Conservation (phyloP, 2,797 vertebrate genomes). For the Pygocentrus nattereri region DNA sequence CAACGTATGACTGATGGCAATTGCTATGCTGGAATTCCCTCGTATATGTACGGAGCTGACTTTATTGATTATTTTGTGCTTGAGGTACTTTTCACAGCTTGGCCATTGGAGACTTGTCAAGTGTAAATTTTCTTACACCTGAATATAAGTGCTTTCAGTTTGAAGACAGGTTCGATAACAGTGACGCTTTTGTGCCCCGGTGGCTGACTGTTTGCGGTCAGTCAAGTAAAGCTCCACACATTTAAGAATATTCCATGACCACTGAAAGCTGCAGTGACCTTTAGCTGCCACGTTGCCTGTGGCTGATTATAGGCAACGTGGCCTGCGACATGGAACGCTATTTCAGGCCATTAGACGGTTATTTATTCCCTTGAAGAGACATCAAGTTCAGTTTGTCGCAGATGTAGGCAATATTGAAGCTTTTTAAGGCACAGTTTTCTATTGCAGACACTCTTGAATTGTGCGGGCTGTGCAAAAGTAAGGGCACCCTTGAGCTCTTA, state of each 20-base stretch:
- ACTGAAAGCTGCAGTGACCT: neutral
- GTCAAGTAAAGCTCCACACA: neutral
- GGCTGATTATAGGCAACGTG: neutral
- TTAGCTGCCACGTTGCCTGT: neutral
- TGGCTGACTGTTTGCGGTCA: neutral
- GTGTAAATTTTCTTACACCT: conserved; percentile 24
- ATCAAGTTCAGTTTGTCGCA: neutral
- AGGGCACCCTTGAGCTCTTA: too few species aligned
- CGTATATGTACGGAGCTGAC: conserved; percentile 50
- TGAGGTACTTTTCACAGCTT: conserved; percentile 37
- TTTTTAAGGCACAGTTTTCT: neutral
- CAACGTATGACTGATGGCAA: conserved; percentile 68
- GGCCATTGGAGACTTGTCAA: conserved; percentile 13
- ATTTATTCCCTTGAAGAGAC: neutral
- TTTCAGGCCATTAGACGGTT: neutral
- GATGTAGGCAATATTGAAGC: neutral
- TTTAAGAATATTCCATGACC: neutral
- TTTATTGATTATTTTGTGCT: conserved; percentile 48
- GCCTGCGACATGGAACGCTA: neutral
- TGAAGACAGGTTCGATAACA: conserved; percentile 5
- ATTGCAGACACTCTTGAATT: neutral
- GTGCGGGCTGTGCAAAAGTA: neutral
- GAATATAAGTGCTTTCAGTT: neutral
- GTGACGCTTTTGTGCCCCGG: neutral
- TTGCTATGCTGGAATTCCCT: conserved; percentile 67